Percentiles rank a stretch among this genome's conserved stretches.
Conservation (phyloP, 2,113 vertebrate species). For the Myodes glareolus region DNA sequence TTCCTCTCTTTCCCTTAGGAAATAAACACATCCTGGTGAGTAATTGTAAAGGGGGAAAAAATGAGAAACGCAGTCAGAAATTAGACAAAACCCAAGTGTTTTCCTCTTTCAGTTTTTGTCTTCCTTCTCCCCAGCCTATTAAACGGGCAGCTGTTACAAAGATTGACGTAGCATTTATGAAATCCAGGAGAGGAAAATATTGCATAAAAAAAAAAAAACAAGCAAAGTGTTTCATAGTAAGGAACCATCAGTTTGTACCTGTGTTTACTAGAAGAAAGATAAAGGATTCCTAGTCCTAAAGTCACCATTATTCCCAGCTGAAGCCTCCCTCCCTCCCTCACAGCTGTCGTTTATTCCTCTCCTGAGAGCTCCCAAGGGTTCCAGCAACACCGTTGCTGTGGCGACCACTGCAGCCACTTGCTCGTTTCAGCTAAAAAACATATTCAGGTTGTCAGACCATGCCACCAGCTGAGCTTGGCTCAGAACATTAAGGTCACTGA, state of each 20-base stretch:
- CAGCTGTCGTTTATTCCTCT: slow-evolving; percentile 42
- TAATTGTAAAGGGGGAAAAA: slow-evolving; percentile 29
- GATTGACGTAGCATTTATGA: slow-evolving; percentile 46
- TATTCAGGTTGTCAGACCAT: slow-evolving; percentile 62
- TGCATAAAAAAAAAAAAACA: background rate
- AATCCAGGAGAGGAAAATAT: slow-evolving; percentile 30
- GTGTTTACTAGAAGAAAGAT: slow-evolving; percentile 48
- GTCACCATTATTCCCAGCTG: slow-evolving; percentile 58
- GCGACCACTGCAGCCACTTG: slow-evolving; percentile 54
- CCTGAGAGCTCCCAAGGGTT: slow-evolving; percentile 57
- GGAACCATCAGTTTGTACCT: slow-evolving; percentile 25
- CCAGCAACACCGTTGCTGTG: slow-evolving; percentile 52
- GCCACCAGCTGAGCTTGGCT: slow-evolving; percentile 60
- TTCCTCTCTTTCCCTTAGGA: background rate
- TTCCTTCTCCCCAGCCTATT: background rate
- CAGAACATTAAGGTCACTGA: slow-evolving; percentile 63
- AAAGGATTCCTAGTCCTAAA: slow-evolving; percentile 64
- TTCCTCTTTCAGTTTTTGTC: background rate
- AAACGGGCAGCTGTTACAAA: slow-evolving; percentile 1
- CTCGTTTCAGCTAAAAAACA: slow-evolving; percentile 67
- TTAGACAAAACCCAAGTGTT: slow-evolving; percentile 43
- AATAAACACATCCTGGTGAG: background rate
- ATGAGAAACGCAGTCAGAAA: slow-evolving; percentile 29
- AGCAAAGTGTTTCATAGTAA: slow-evolving; percentile 46
- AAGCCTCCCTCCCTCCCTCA: slow-evolving; percentile 19